Percentiles rank a stretch among this genome's conserved stretches.
Evolutionary conservation across 2,797 vertebrate species (phyloP).

Genomic region (Rhinichthys osculus): DNA sequence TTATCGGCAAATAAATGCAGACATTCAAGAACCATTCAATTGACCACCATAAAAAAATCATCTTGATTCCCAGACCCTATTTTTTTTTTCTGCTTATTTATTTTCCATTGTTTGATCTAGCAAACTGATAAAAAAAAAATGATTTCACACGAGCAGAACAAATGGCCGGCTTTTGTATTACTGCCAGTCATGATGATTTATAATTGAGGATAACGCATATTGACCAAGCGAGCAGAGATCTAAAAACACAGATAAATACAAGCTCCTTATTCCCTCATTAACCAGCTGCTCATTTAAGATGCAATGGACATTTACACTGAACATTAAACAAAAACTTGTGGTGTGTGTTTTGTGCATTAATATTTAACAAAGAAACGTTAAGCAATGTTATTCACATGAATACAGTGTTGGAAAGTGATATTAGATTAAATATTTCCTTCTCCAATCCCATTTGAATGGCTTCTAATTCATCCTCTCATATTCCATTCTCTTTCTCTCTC

Average conservation of each 20-base stretch:
- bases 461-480: not conserved
- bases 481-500: not conserved
- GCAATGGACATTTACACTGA: not conserved
- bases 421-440: not conserved
- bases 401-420: not conserved
- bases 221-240: not conserved
- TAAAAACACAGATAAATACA: not conserved
- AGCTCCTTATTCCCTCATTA: constrained; percentile 3
- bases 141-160: constrained; percentile 33
- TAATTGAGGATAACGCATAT: constrained; percentile 23
- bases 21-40: not conserved
- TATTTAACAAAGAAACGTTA: not conserved
- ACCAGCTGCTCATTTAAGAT: not conserved
- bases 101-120: constrained; percentile 40
- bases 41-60: not conserved
- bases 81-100: constrained; percentile 32
- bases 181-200: constrained; percentile 29
- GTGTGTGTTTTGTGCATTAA: not conserved
- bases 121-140: constrained; percentile 1
- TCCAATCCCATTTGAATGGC: not conserved
- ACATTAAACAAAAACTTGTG: not conserved
- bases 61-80: not conserved
- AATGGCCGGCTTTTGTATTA: constrained; percentile 1
- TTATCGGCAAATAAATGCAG: not conserved
- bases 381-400: not conserved